Percentiles rank a stretch among this genome's conserved stretches.
Conservation (phyloP, 2,797 vertebrate species). For the Necrosyrtes monachus region DNA sequence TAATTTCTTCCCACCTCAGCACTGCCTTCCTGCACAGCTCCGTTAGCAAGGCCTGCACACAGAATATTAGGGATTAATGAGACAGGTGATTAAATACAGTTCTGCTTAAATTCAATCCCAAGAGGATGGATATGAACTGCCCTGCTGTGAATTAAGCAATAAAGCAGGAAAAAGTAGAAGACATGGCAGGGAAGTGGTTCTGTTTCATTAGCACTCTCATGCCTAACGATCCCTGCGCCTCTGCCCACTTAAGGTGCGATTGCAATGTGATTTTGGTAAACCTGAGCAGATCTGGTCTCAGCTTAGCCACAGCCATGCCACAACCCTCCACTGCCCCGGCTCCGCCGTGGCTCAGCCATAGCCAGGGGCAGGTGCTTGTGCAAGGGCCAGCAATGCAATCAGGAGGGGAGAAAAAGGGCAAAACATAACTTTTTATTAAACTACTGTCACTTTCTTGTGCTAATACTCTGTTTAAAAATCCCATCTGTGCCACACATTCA, state of each 20-base stretch:
- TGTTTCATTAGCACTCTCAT: not conserved
- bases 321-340: rapidly evolving
- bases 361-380: not conserved
- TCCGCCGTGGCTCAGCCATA: not conserved
- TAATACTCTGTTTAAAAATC: not conserved
- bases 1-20: not conserved
- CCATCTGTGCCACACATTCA: rapidly evolving
- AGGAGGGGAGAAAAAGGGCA: not conserved
- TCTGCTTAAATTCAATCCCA: not conserved
- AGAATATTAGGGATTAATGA: not conserved
- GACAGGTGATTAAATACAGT: slow-evolving; percentile 24
- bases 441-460: not conserved
- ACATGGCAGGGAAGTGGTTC: not conserved
- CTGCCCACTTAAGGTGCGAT: not conserved
- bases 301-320: not conserved
- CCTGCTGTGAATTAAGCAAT: not conserved
- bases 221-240: rapidly evolving
- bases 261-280: not conserved
- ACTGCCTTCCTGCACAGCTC: not conserved
- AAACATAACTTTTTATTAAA: not conserved
- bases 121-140: not conserved
- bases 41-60: rapidly evolving
- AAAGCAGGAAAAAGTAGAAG: not conserved
- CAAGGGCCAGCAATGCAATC: not conserved
- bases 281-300: not conserved